Percentiles rank a stretch among this genome's conserved stretches.
phyloP scores from a whole-genome alignment of 2,797 vertebrate genomes.

The Muscicapa striata region DNA sequence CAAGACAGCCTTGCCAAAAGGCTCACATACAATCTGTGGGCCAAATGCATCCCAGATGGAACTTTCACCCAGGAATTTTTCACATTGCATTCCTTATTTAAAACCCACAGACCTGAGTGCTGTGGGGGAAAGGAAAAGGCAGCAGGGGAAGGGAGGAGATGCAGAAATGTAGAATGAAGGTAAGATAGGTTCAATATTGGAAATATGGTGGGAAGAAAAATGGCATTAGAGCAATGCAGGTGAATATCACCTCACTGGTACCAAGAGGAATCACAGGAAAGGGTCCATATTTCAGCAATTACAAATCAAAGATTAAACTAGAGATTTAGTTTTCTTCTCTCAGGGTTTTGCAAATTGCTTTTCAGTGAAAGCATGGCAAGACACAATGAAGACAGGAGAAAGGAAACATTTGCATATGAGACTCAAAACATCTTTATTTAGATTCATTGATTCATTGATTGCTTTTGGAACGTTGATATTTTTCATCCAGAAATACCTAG shows the following conservation, averaged over 20 bases:
- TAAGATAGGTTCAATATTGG: not conserved
- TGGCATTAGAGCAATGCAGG: not conserved
- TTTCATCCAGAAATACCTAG: not conserved
- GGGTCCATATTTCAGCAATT: not conserved
- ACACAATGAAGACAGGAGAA: not conserved
- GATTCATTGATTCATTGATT: not conserved
- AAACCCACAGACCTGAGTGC: not conserved
- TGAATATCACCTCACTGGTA: not conserved
- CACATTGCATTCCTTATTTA: not conserved
- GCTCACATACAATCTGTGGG: not conserved
- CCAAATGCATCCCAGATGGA: slow-evolving; percentile 50
- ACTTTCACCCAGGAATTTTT: slow-evolving; percentile 38
- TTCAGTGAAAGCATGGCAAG: not conserved
- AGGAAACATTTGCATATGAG: not conserved
- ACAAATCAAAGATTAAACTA: not conserved
- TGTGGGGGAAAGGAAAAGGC: not conserved
- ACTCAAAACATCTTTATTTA: not conserved
- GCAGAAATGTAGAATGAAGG: not conserved
- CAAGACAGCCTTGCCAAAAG: slow-evolving; percentile 14
- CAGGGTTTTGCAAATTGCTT: not conserved
- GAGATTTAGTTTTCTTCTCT: not conserved
- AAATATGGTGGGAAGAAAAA: not conserved
- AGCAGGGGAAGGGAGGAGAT: not conserved
- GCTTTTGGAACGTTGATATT: not conserved
- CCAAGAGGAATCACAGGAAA: not conserved